phyloP scores from a whole-genome alignment of 2,888 invertebrate species.

The Cataglyphis albicans region DNA sequence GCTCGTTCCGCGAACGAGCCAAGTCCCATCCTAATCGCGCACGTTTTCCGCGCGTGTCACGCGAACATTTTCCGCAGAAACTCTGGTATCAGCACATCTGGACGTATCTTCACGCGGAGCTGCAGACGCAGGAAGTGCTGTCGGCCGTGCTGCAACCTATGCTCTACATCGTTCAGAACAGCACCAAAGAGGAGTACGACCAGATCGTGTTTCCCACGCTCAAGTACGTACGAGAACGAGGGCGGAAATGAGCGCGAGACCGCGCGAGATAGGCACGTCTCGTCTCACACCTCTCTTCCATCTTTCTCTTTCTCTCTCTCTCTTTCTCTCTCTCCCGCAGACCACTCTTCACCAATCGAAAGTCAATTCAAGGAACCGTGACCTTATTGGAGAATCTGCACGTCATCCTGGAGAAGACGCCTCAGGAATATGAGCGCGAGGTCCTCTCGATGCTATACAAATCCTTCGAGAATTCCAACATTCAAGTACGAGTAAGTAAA shows the following conservation, averaged over 20 bases:
- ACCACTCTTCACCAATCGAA: slow-evolving; percentile 91
- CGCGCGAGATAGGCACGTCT: slow-evolving; percentile 35
- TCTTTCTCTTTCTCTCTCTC: slow-evolving; percentile 42
- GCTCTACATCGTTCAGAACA: slow-evolving; percentile 93
- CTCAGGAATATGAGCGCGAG: slow-evolving; percentile 92
- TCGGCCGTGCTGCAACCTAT: slow-evolving; percentile 95
- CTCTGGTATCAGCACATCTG: slow-evolving; percentile 97
- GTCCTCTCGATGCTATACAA: slow-evolving; percentile 95
- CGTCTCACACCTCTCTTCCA: background rate
- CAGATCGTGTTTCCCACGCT: slow-evolving; percentile 93
- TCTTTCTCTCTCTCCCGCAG: slow-evolving; percentile 85
- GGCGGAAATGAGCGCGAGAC: slow-evolving; percentile 52
- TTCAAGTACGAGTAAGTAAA: slow-evolving; percentile 93
- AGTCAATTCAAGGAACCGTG: slow-evolving; percentile 94
- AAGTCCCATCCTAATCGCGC: background rate
- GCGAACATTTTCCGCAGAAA: slow-evolving; percentile 89
- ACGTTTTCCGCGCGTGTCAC: slow-evolving; percentile 19
- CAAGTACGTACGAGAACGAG: slow-evolving; percentile 88
- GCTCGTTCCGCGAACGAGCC: background rate
- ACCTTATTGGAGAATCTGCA: slow-evolving; percentile 96
- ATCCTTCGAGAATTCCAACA: slow-evolving; percentile 95
- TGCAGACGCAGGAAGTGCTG: slow-evolving; percentile 94
- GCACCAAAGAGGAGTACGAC: slow-evolving; percentile 92
- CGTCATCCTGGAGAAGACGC: slow-evolving; percentile 94
- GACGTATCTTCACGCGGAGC: slow-evolving; percentile 95